A percentile compares a stretch with the other conserved stretches of the same genome.
Evolutionary conservation across 2,888 invertebrate genomes (phyloP).

Genomic region (Smittia aterrima): DNA sequence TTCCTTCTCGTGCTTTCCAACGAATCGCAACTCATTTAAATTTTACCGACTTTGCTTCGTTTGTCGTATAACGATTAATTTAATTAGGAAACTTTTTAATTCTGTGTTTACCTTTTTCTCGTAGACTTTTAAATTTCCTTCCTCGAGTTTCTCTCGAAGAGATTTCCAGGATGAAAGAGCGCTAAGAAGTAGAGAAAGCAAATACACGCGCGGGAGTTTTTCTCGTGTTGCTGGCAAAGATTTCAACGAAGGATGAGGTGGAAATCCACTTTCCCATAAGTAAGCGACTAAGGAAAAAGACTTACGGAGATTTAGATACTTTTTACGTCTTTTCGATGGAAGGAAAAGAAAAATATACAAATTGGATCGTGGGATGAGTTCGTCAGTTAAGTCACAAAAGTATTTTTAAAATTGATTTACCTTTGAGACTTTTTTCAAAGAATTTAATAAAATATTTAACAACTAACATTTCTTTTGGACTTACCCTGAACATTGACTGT

Average conservation of each 20-base stretch:
- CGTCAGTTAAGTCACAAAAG: too few relatives aligned
- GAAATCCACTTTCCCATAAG: conserved; percentile 16
- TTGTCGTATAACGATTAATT: conserved; percentile 18
- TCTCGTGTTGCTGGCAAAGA: neutral
- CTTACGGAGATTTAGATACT: neutral
- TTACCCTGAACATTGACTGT: neutral
- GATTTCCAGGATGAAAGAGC: neutral
- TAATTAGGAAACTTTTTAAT: conserved; percentile 38
- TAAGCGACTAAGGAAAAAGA: neutral
- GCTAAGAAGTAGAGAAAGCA: neutral
- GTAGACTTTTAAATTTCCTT: too few relatives aligned
- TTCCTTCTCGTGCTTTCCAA: conserved; percentile 13
- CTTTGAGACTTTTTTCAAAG: too few relatives aligned
- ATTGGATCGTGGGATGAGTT: too few relatives aligned
- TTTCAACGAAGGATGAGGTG: conserved; percentile 21
- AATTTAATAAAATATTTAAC: neutral
- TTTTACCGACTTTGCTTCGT: conserved; percentile 17
- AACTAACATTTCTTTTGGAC: neutral
- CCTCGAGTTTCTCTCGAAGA: neutral
- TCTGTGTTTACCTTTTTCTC: conserved; percentile 35
- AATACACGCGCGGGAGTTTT: conserved; percentile 1
- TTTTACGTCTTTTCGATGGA: neutral
- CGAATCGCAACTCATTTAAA: conserved; percentile 34
- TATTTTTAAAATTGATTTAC: too few relatives aligned
- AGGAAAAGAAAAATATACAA: too few relatives aligned